Percentiles rank a stretch among this genome's conserved stretches.
phyloP scores from a whole-genome alignment of 2,113 vertebrate genomes.

The Mugil cephalus region DNA sequence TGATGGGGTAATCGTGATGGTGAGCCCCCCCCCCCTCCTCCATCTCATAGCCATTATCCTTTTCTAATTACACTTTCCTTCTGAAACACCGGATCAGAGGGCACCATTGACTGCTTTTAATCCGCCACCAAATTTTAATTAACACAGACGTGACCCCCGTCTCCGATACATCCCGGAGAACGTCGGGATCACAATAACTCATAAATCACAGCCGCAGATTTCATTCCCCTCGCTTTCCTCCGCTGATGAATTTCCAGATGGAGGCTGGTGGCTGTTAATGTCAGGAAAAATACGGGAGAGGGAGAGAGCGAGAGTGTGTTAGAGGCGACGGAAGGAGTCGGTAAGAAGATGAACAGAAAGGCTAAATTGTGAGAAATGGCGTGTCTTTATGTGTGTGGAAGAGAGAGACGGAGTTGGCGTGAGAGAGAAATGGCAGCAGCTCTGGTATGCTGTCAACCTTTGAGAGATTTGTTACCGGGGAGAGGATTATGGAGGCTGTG shows the following conservation, averaged over 20 bases:
- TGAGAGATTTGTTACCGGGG: constrained; percentile 77
- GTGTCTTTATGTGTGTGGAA: constrained; percentile 59
- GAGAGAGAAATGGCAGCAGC: constrained; percentile 58
- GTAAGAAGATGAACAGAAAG: constrained; percentile 45
- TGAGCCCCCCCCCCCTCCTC: neutral
- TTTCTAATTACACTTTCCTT: constrained; percentile 83
- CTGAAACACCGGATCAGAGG: constrained; percentile 80
- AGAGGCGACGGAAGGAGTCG: constrained; percentile 15
- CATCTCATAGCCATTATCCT: constrained; percentile 72
- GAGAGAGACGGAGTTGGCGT: constrained; percentile 35
- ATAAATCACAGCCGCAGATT: constrained; percentile 80
- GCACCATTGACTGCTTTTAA: constrained; percentile 83
- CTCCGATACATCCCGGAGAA: constrained; percentile 76
- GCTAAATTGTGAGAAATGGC: constrained; percentile 37
- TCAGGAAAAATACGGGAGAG: constrained; percentile 58
- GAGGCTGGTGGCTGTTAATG: constrained; percentile 70
- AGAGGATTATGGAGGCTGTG: constrained; percentile 75
- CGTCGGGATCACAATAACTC: constrained; percentile 79
- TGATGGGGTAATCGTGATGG: constrained; percentile 25
- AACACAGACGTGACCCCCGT: constrained; percentile 81
- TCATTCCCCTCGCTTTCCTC: constrained; percentile 67
- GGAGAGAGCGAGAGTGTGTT: constrained; percentile 17
- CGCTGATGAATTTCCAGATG: constrained; percentile 81
- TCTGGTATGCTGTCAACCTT: constrained; percentile 68
- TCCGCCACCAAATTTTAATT: constrained; percentile 84